A percentile compares a stretch with the other conserved stretches of the same genome.
Evolutionary conservation across 2,113 vertebrate species (phyloP).

Genomic region (Otolemur garnettii): DNA sequence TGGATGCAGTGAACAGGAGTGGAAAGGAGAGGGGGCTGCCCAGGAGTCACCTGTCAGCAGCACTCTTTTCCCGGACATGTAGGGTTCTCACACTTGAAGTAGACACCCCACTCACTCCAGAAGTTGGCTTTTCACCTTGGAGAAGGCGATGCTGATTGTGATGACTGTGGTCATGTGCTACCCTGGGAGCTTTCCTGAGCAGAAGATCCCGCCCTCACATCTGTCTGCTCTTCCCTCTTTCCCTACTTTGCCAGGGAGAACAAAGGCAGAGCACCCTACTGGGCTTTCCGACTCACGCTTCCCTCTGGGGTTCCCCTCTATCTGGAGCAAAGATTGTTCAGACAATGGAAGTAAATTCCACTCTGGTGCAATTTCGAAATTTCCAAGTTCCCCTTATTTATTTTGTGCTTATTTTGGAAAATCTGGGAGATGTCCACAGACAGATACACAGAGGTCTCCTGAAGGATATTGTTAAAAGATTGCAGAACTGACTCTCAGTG

Average conservation of each 20-base stretch:
- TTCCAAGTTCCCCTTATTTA: conserved; percentile 63
- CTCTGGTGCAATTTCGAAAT: conserved; percentile 59
- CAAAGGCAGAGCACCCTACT: neutral
- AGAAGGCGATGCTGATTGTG: neutral
- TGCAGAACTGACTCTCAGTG: conserved; percentile 48
- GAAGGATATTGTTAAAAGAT: conserved; percentile 64
- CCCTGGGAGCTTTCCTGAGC: neutral
- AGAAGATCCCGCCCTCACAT: neutral
- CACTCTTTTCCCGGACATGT: neutral
- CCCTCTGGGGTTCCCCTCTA: neutral
- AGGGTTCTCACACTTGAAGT: neutral
- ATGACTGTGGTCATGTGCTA: neutral
- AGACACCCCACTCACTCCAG: neutral
- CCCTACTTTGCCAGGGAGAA: neutral
- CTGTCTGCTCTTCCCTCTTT: neutral
- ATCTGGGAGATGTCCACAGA: conserved; percentile 60
- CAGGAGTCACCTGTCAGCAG: neutral
- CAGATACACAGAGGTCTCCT: conserved; percentile 51
- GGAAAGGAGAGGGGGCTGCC: neutral
- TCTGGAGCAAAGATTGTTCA: neutral
- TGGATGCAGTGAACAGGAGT: neutral
- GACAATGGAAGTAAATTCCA: conserved; percentile 39
- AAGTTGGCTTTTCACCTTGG: neutral
- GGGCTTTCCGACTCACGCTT: neutral
- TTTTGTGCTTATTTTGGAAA: conserved; percentile 68